Evolutionary conservation across 2,113 vertebrate species (phyloP), one percentile per base, ranked within the genome.

Genomic region (Centropus unirufus): DNA sequence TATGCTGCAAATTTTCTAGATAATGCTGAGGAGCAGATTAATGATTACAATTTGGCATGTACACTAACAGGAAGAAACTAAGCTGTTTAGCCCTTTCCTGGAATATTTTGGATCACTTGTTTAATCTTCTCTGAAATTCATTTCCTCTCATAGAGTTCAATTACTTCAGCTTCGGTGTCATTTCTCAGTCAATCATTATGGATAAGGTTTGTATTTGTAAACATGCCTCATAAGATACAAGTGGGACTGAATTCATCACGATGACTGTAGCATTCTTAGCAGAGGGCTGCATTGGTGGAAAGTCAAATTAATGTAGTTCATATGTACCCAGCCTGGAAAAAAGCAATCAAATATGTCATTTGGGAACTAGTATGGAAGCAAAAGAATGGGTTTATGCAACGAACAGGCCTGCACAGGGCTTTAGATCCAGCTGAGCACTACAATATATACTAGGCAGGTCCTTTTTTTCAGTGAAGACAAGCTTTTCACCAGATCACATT

Each of bases 101-200:
- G 55, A 44, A 29, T 89, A 47, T 77, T 96, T 92, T 96, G 76
- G 64, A 70, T 86, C 62, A 55, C 46, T 69, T 76, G 5, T 52
- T 96, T 80, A 67, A 54, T 89, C 42, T 93, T 79, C 34, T 77
- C 36, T 83, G 64, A 79, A 93, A 49, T 69, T 77, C 7, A 20
- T 84, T 92, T 92, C 17, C 47, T 89, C 55, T 92, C 2, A 59
- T 82, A 85, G 79, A 90, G 32, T 80, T 87, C 78, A 93, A 19
- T 76, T 90, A 88, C 52, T 84, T 88, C 52, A 32, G 7, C 29
- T 79, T 69, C 66, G 59, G 30, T 3, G 1, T 90, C 0, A 40
- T 80, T 92, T 62, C 46, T 80, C 63, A 63, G 34, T 44, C 47
- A 77, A 79, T 64, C 17, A 49, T 61, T 68, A n/a, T 1, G 3